phyloP scores from a whole-genome alignment of 2,797 vertebrate genomes.

The Amniataba percoides region DNA sequence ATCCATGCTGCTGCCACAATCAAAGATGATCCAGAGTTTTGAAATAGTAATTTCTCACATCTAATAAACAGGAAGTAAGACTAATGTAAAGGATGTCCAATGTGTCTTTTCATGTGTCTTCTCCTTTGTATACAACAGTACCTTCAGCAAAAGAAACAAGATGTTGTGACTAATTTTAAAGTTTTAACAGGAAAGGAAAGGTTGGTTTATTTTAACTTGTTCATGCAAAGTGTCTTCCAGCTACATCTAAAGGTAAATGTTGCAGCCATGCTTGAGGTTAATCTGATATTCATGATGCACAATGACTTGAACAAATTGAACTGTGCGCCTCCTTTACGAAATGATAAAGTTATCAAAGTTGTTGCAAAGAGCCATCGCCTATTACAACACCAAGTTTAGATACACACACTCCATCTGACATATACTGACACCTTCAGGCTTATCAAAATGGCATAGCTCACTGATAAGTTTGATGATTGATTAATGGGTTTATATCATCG shows the following conservation, averaged over 20 bases:
- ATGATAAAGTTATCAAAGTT: too few relatives aligned
- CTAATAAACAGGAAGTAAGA: conserved; percentile 7
- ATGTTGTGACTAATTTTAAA: neutral
- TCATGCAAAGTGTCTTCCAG: neutral
- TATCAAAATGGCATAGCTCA: neutral
- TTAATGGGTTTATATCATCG: neutral
- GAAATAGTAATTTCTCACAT: neutral
- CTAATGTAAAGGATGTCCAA: conserved; percentile 1
- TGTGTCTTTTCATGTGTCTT: conserved; percentile 5
- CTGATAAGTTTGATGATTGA: neutral
- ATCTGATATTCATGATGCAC: neutral
- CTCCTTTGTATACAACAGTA: conserved; percentile 12
- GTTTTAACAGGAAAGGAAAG: neutral
- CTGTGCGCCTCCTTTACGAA: neutral
- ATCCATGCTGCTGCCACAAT: neutral
- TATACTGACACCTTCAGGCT: too few relatives aligned
- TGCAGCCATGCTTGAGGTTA: neutral
- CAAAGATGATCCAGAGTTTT: conserved; percentile 1
- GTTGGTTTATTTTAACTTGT: neutral
- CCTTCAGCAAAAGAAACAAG: neutral
- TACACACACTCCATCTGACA: too few relatives aligned
- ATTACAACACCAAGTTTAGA: too few relatives aligned
- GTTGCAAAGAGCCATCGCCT: too few relatives aligned
- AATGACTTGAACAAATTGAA: neutral
- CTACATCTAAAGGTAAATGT: neutral